Percentiles rank a stretch among this genome's conserved stretches.
phyloP scores from a whole-genome alignment of 2,888 invertebrate genomes.

The Xylota segnis region DNA sequence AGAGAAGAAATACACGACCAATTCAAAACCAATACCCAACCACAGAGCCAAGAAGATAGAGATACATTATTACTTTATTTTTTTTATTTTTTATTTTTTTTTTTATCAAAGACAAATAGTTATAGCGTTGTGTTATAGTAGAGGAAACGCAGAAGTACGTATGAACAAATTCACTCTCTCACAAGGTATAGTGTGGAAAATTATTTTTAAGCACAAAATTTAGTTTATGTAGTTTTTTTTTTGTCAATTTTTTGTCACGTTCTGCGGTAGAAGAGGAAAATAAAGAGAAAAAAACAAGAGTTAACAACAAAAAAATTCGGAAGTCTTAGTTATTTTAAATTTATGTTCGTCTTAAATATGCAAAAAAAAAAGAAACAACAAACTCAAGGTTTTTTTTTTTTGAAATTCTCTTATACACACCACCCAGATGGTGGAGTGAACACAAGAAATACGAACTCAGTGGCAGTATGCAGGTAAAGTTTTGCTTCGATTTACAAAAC shows the following conservation, averaged over 20 bases:
- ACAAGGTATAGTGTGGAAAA: constrained; percentile 29
- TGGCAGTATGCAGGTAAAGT: constrained; percentile 26
- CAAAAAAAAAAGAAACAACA: constrained; percentile 40
- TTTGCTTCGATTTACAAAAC: constrained; percentile 57
- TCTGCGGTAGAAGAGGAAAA: constrained; percentile 29
- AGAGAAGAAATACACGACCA: constrained; percentile 53
- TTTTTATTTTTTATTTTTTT: constrained; percentile 24
- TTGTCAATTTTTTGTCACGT: constrained; percentile 44
- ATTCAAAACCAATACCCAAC: constrained; percentile 65
- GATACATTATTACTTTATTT: constrained; percentile 36
- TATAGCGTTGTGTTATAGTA: constrained; percentile 40
- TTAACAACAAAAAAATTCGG: constrained; percentile 35
- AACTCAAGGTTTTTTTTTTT: constrained; percentile 59
- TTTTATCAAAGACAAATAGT: constrained; percentile 44
- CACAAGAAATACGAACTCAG: constrained; percentile 36
- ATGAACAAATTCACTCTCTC: constrained; percentile 20
- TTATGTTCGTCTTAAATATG: constrained; percentile 20
- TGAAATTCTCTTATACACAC: constrained; percentile 25
- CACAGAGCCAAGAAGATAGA: constrained; percentile 59
- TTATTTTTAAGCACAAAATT: constrained; percentile 35
- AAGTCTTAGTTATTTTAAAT: constrained; percentile 36
- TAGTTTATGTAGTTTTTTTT: constrained; percentile 40
- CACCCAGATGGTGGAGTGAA: constrained; percentile 34
- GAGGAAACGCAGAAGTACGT: constrained; percentile 29
- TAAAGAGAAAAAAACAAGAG: constrained; percentile 24